phyloP scores from a whole-genome alignment of 2,797 vertebrate genomes.

The Protosalanx chinensis region DNA sequence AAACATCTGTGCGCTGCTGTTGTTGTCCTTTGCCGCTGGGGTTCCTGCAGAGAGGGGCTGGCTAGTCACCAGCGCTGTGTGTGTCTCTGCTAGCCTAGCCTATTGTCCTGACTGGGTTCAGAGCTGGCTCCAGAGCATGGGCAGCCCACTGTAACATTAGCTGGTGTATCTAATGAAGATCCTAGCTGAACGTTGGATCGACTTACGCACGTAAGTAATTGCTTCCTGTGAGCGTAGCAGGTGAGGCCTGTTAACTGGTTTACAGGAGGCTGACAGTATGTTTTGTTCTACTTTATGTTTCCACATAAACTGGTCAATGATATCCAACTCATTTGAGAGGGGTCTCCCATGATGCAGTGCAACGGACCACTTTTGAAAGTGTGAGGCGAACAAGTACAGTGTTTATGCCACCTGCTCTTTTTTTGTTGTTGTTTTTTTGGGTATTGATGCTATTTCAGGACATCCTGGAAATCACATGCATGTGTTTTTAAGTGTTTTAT shows the following conservation, averaged over 20 bases:
- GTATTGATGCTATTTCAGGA: not conserved
- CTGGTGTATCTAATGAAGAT: conserved; percentile 63
- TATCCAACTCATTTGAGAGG: conserved; percentile 11
- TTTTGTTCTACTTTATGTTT: conserved; percentile 38
- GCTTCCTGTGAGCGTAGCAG: conserved; percentile 65
- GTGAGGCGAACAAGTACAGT: not conserved
- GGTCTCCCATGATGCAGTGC: conserved; percentile 21
- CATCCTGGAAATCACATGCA: not conserved
- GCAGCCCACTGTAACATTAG: conserved; percentile 61
- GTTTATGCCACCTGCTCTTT: not conserved
- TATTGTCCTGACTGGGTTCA: conserved; percentile 52
- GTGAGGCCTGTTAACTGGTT: conserved; percentile 57
- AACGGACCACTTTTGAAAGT: conserved; percentile 17
- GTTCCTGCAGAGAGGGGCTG: conserved; percentile 40
- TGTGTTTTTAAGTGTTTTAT: conserved; percentile 40
- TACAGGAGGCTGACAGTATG: conserved; percentile 34
- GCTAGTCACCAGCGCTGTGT: conserved; percentile 6
- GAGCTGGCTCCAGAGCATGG: conserved; percentile 47
- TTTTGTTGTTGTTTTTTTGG: conserved; percentile 4
- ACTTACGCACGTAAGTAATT: conserved; percentile 67
- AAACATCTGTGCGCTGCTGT: conserved; percentile 61
- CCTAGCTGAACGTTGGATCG: conserved; percentile 58
- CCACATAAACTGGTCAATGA: conserved; percentile 15
- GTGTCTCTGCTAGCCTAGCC: conserved; percentile 55
- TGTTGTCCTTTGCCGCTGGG: conserved; percentile 39